A percentile compares a stretch with the other conserved stretches of the same genome.
Conservation (phyloP, 1,140 invertebrate species). For the Laodelphax striatellus region DNA sequence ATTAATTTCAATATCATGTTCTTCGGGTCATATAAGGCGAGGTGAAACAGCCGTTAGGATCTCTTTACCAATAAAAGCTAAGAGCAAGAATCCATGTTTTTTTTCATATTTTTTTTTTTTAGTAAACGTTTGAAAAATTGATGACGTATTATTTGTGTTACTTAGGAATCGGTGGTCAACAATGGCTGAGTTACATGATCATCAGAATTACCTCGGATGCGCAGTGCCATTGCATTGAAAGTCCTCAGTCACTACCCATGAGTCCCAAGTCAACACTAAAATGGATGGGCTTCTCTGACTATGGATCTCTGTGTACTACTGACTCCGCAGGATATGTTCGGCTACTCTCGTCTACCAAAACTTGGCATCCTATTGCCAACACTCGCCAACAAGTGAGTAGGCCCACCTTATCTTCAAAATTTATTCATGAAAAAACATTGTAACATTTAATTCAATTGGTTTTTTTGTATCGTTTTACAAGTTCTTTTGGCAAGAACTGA, state of each 20-base stretch:
- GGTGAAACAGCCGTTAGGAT: too few species aligned
- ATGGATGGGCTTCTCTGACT: conserved; percentile 1
- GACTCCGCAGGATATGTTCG: neutral
- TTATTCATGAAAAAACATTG: too few species aligned
- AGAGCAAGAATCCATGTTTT: too few species aligned
- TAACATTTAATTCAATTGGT: too few species aligned
- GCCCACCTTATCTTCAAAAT: too few species aligned
- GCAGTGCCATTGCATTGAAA: neutral
- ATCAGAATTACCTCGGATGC: neutral
- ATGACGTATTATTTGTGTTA: too few species aligned
- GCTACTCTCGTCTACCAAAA: neutral
- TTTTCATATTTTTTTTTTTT: neutral
- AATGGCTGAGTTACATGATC: neutral
- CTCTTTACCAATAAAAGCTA: too few species aligned
- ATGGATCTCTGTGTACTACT: neutral
- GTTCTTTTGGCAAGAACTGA: too few species aligned
- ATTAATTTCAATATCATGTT: too few species aligned
- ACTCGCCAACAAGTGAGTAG: neutral
- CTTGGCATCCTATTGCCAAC: neutral
- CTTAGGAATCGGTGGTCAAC: neutral
- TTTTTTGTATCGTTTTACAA: too few species aligned
- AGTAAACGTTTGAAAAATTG: too few species aligned
- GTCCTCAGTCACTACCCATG: neutral
- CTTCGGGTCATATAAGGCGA: too few species aligned
- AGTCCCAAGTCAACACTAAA: neutral